These are phyloP conservation scores for Bombycilla garrulus DNA, from an alignment of 2,113 vertebrate species.

Conservation along the genomic window DNA sequence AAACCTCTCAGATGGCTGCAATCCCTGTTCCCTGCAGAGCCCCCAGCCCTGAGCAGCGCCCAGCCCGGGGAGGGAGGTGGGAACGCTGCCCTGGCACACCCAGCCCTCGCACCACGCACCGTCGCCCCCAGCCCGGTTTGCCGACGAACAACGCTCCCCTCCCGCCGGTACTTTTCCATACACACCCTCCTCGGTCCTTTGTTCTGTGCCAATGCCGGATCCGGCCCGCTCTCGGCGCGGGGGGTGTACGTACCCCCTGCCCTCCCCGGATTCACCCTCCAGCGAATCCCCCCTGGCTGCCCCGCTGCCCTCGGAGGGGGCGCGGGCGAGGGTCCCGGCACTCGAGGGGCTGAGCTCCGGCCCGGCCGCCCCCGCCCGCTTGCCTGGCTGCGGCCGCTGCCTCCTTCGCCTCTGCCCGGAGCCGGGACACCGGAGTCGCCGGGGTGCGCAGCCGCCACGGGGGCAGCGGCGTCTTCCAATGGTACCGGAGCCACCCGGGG, in stretches of 20 bases:
- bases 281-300: background rate
- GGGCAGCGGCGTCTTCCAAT: background rate
- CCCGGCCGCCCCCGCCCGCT: background rate
- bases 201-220: background rate
- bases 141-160: background rate
- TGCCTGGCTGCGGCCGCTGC: slow-evolving; percentile 8
- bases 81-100: background rate
- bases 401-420: background rate
- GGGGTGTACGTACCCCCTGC: background rate
- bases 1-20: background rate
- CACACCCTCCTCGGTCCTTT: background rate
- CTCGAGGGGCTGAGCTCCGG: background rate
- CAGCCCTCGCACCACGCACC: background rate
- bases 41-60: background rate
- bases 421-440: background rate
- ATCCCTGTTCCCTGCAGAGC: background rate
- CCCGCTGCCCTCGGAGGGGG: background rate
- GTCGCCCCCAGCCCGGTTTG: background rate
- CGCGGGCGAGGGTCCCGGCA: background rate
- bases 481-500: background rate
- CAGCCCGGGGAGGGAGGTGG: background rate
- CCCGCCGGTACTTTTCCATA: slow-evolving; percentile 1
- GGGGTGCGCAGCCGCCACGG: background rate
- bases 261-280: background rate
- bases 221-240: background rate